A percentile compares a stretch with the other conserved stretches of the same genome.
These are phyloP conservation scores for Anthophora plumipes DNA, from an alignment of 2,888 invertebrate species.

Conservation along the genomic window DNA sequence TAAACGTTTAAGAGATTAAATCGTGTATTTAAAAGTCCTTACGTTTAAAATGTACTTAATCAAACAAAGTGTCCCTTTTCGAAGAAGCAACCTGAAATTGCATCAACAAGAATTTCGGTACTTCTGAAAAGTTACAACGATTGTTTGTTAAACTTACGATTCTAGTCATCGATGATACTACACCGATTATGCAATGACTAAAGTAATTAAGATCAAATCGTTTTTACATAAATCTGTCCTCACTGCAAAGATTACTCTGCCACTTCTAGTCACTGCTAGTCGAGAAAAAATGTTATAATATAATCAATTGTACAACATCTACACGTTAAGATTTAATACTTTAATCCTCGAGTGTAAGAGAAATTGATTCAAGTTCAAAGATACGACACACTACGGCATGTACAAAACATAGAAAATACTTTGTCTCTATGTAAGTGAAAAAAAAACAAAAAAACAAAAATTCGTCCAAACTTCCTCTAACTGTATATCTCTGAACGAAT, in stretches of 20 bases:
- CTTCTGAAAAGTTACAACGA: neutral
- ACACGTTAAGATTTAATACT: neutral
- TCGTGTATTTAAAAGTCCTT: neutral
- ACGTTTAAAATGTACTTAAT: neutral
- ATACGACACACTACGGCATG: neutral
- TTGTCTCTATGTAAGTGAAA: neutral
- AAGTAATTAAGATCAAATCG: neutral
- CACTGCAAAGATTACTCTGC: neutral
- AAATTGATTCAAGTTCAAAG: neutral
- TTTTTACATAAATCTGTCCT: neutral
- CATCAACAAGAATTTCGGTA: neutral
- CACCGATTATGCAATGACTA: neutral
- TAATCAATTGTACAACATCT: slow-evolving; percentile 1
- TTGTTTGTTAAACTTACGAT: neutral
- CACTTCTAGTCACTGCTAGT: slow-evolving; percentile 2
- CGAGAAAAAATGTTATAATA: neutral
- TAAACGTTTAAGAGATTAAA: neutral
- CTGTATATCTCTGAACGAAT: neutral
- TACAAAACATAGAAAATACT: neutral
- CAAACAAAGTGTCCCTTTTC: too few relatives aligned
- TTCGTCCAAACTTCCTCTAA: neutral
- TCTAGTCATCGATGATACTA: neutral
- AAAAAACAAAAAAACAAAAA: too few relatives aligned
- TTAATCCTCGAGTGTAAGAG: neutral
- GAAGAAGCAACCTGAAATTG: neutral